Evolutionary conservation across 1,140 invertebrate genomes (phyloP).

Genomic region (Paraescarpia echinospica): DNA sequence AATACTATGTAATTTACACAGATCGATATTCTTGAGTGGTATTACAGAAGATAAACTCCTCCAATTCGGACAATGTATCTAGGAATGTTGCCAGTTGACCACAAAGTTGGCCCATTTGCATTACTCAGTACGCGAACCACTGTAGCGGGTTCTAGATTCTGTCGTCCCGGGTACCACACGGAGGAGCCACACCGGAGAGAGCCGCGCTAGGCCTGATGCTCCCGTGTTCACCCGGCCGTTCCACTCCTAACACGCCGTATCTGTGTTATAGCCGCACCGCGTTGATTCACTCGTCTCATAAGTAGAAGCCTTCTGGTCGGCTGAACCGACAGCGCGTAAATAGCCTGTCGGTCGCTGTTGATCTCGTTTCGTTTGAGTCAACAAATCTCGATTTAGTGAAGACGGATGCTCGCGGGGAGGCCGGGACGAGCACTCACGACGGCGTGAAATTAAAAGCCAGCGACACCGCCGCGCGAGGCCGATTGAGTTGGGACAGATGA

Average conservation of each 20-base stretch:
- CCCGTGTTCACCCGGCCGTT: background rate
- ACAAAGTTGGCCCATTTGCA: background rate
- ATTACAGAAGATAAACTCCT: too few relatives aligned
- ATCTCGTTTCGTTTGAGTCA: background rate
- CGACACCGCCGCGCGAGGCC: background rate
- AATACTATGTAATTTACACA: too few relatives aligned
- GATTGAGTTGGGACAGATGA: background rate
- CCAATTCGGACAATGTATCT: too few relatives aligned
- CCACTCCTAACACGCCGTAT: background rate
- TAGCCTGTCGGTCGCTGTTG: background rate
- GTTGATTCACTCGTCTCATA: background rate
- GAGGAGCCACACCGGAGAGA: background rate
- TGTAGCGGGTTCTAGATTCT: too few relatives aligned
- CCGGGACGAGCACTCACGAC: background rate
- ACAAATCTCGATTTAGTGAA: constrained; percentile 1
- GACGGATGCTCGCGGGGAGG: background rate
- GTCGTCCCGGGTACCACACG: background rate
- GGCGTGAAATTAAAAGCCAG: background rate
- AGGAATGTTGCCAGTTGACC: too few relatives aligned
- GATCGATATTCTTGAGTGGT: too few relatives aligned
- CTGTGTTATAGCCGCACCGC: background rate
- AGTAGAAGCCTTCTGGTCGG: background rate
- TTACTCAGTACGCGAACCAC: too few relatives aligned
- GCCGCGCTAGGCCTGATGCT: too few relatives aligned
- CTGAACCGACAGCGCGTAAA: background rate